Base-by-base conservation (phyloP, 2,113 vertebrate species). In the Psittacula cyanocephala region DNA sequence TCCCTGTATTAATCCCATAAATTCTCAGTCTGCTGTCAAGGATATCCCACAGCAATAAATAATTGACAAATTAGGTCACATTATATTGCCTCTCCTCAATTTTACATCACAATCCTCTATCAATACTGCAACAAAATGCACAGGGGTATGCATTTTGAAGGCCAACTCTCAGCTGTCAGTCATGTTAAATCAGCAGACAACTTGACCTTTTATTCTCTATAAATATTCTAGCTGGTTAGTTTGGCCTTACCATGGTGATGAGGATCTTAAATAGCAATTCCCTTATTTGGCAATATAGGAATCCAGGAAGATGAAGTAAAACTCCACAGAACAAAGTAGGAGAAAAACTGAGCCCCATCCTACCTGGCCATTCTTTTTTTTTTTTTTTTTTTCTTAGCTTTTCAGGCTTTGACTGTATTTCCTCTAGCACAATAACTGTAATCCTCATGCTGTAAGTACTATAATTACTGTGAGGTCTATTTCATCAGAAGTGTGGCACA, bases 31-130 rank as follows among this genome's bases (percentile, higher is more conserved):
- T 89, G 28, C 33, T 92, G 59, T 88, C 89, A 94, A 84, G 15
- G 47, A 81, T 78, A 92, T 82, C 33, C 47, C 71, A 75, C 13
- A 78, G 37, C 49, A 81, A 76, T 63, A 96, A 96, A 77, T 89
- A 89, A 69, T 41, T 88, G 63, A 60, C 1, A 8, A 79, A 93
- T 96, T 80, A 63, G 24, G 13, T 55, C 1, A 67, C 57, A 41
- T 52, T 24, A n/a, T 62, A 52, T 29, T 64, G 5, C 15, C 17
- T 78, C 16, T 44, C 13, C 59, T 94, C 81, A 78, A 75, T 91
- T 94, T 94, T 88, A 82, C 50, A 67, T 84, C 64, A 83, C 49
- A 88, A 86, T 88, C 29, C 19, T 69, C 43, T 67, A 67, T 50
- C 41, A 55, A 69, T 59, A 81, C 20, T 53, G 12, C 23, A 59